A percentile compares a stretch with the other conserved stretches of the same genome.
phyloP scores from a whole-genome alignment of 2,113 vertebrate genomes.

The Etheostoma spectabile region DNA sequence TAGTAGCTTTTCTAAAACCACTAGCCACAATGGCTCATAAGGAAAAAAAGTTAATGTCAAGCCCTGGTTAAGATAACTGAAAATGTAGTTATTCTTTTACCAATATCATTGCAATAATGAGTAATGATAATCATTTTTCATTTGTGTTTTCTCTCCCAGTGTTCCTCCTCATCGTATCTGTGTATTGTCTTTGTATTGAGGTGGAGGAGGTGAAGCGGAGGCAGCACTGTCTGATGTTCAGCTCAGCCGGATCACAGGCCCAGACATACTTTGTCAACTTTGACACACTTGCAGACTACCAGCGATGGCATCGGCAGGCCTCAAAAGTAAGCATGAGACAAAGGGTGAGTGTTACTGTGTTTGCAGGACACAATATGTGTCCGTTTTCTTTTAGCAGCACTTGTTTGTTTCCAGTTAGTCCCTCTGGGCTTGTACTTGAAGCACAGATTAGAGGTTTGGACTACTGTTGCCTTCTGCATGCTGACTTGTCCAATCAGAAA shows the following conservation, averaged over 20 bases:
- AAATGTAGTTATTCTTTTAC: neutral
- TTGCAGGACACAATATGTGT: conserved; percentile 21
- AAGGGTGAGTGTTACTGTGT: conserved; percentile 5
- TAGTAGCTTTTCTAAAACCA: too few species aligned
- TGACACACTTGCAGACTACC: conserved; percentile 90
- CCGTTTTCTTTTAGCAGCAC: conserved; percentile 8
- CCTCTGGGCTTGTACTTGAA: conserved; percentile 17
- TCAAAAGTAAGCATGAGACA: conserved; percentile 88
- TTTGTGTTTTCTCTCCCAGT: neutral
- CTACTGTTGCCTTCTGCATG: conserved; percentile 12
- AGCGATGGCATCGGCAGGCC: conserved; percentile 94
- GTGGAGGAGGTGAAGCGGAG: conserved; percentile 94
- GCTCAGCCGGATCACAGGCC: conserved; percentile 92
- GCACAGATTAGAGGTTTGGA: conserved; percentile 12
- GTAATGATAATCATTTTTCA: neutral
- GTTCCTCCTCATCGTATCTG: conserved; percentile 1
- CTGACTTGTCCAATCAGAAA: conserved; percentile 21
- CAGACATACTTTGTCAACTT: conserved; percentile 95
- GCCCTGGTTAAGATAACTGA: neutral
- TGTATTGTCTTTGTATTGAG: conserved; percentile 66
- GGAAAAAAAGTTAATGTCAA: too few species aligned
- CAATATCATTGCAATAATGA: neutral
- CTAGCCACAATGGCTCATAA: too few species aligned
- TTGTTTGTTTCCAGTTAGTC: conserved; percentile 27
- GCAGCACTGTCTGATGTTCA: conserved; percentile 92